phyloP scores from a whole-genome alignment of 2,797 vertebrate genomes.

The Novumbra hubbsi region DNA sequence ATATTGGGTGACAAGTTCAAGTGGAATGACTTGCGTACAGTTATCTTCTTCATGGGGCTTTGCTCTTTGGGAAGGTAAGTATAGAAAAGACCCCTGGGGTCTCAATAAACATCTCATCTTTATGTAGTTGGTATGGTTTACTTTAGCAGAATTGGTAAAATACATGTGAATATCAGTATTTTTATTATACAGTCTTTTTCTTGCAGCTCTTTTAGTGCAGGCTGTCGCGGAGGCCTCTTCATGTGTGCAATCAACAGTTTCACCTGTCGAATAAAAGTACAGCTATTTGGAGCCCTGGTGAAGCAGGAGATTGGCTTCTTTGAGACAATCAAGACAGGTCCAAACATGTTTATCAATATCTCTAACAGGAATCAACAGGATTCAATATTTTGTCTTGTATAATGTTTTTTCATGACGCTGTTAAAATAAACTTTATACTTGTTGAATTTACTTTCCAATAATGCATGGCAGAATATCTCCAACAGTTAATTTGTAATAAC shows the following conservation, averaged over 20 bases:
- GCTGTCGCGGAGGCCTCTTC: slow-evolving; percentile 67
- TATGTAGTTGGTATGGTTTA: no score
- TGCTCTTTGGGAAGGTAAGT: slow-evolving; percentile 74
- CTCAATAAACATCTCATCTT: no score
- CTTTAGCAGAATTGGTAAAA: no score
- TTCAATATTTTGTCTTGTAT: background rate
- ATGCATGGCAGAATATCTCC: background rate
- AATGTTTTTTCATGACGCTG: background rate
- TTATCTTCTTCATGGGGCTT: slow-evolving; percentile 74
- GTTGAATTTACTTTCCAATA: background rate
- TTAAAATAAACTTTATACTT: background rate
- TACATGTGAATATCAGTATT: background rate
- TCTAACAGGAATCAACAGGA: background rate
- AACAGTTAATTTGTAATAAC: background rate
- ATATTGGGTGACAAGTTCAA: slow-evolving; percentile 69
- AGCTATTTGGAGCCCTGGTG: slow-evolving; percentile 63
- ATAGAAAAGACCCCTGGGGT: no score
- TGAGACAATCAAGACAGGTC: slow-evolving; percentile 68
- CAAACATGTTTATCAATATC: background rate
- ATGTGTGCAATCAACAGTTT: slow-evolving; percentile 57
- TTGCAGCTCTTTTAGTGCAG: slow-evolving; percentile 65
- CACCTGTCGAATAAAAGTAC: slow-evolving; percentile 58
- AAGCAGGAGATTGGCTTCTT: slow-evolving; percentile 74
- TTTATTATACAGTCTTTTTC: background rate
- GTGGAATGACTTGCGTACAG: slow-evolving; percentile 56